These are phyloP conservation scores for Zosterops lateralis DNA, from an alignment of 2,113 vertebrate genomes.

Conservation along the genomic window DNA sequence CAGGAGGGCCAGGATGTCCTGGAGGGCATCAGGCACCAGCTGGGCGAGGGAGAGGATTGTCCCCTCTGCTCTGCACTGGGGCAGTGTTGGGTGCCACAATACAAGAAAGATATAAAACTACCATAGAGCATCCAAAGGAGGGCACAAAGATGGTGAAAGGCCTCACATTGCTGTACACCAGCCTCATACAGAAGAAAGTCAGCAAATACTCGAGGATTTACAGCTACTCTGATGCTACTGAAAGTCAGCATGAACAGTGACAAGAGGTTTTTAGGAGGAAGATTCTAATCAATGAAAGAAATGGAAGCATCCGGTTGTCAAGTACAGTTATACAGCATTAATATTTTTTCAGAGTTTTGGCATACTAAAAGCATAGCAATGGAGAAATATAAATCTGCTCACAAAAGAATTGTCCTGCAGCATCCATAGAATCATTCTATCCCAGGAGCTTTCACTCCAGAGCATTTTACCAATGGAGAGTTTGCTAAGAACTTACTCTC, in stretches of 20 bases:
- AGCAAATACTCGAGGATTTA: background rate
- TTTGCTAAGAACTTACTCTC: background rate
- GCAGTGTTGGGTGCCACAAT: rapidly evolving
- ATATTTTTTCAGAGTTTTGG: background rate
- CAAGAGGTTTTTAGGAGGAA: background rate
- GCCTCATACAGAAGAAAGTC: background rate
- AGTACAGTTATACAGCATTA: background rate
- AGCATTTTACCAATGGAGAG: background rate
- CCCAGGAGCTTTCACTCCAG: background rate
- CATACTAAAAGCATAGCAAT: background rate
- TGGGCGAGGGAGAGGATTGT: background rate
- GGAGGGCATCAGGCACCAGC: background rate
- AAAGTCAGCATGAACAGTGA: background rate
- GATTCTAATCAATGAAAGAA: background rate
- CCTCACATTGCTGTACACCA: background rate
- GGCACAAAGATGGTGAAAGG: background rate
- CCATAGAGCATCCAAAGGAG: background rate
- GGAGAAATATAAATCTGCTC: background rate
- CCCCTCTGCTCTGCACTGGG: background rate
- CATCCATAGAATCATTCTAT: background rate
- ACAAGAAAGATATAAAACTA: background rate
- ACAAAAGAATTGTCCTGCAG: background rate
- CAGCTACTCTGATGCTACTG: background rate
- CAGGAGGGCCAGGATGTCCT: rapidly evolving
- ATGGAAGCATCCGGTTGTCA: background rate